Base-by-base conservation (phyloP, 1,140 invertebrate species). In the Atta colombica region DNA sequence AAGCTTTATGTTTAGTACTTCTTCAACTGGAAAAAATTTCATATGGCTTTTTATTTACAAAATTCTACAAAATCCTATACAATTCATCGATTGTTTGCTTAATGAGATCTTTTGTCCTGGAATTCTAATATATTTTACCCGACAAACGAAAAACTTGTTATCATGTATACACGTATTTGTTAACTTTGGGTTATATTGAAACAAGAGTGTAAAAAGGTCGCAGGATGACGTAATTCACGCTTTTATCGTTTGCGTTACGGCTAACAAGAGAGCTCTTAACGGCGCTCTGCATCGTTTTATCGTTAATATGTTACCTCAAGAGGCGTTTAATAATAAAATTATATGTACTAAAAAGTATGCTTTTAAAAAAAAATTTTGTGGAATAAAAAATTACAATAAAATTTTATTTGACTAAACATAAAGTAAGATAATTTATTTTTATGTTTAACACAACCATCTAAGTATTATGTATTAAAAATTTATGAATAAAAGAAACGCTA, bases 241-340 rank as follows among this genome's bases (percentile, higher is more conserved):
- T 88, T 89, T 88, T 86, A 89, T 88, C 74, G 75, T 80, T 89
- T 85, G 51, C 86, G 85, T 88, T 88, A 88, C 65, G 86, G 85
- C 77, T 85, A 86, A 68, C 69, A 65, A 66, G 77, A 68, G 55
- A 85, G 72, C 87, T 89, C 86, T 87, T 89, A 89, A 87, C 65
- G 49, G 55, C 35, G 35, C 10, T 71, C n/a, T 35, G 55, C 69
- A 82, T 82, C 77, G 72, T 71, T 72, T 77, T 89, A 80, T 88
- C 87, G 51, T 71, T 72, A 82, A 63, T 72, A 35, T 39, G n/a
- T 72, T 58, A 21, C 49, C 25, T 65, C 45, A n/a, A 28, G 39
- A 65, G 65, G 28, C 77, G 25, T 72, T 87, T 87, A 87, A 84
- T 86, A 78, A 66, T 68, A 68, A 80, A 68, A 80, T 80, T 49